Evolutionary conservation across 2,888 invertebrate species (phyloP), one percentile per base, ranked within the genome.

Genomic region (Slavum lentiscoides): DNA sequence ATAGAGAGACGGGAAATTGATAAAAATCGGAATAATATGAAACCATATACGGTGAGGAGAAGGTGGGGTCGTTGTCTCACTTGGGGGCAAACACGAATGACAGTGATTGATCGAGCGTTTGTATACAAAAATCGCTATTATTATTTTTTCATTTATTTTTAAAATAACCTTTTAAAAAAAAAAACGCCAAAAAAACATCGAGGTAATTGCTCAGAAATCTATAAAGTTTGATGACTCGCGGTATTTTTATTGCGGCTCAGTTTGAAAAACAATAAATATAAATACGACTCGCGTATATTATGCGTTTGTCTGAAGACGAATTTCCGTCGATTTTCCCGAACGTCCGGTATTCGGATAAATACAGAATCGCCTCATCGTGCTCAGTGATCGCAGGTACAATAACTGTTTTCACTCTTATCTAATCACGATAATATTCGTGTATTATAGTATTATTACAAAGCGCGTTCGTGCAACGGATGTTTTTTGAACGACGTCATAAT

Each of bases 21-120:
- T 62, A 53, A 49, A 30, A 49, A 62, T 7, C 62, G 15, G 53
- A 61, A 62, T 62, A 59, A 74, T 74, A 62, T 53, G n/a, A 62
- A 62, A 23, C 43, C 30, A 19, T 62, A 43, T 19, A 61, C 49
- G 61, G 62, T 7, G 62, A 62, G 30, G n/a, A 49, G 73, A 30
- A 23, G 15, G 19, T 62, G 73, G 62, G 59, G 49, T 30, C 49
- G 19, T 30, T 19, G 73, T 62, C 49, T 17, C 61, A 73, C 61
- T 49, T 49, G 30, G 4, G n/a, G n/a, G 73, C 62, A 37, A 30
- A 62, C n/a, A 21, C 13, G 49, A 30, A 74, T 19, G 73, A 74
- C 73, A 74, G 30, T 74, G 62, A 74, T 74, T 53, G 49, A 61
- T 72, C 43, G 72, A 72, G 59, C 6, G 59, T n/a, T 39, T 23